These are phyloP conservation scores for Oxygymnocypris stewartii DNA, from an alignment of 2,113 vertebrate species.

Conservation along the genomic window DNA sequence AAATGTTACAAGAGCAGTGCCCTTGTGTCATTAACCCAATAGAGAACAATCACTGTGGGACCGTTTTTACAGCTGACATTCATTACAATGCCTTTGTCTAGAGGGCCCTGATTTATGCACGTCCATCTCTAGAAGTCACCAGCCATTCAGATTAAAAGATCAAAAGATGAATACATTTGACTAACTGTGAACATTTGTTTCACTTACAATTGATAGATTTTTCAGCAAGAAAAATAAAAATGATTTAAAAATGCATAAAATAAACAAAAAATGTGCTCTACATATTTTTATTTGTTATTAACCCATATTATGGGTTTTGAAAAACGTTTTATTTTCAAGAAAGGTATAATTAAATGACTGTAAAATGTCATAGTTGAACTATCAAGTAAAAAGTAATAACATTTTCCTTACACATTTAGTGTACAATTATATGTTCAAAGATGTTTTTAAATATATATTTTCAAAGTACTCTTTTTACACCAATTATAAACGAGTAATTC, in stretches of 20 bases:
- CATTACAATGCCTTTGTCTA: constrained; percentile 61
- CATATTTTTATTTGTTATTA: background rate
- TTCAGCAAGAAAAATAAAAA: background rate
- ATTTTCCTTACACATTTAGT: no score
- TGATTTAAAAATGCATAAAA: background rate
- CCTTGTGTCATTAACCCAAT: constrained; percentile 64
- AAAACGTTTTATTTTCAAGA: no score
- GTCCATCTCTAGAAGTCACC: background rate
- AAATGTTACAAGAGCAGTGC: constrained; percentile 63
- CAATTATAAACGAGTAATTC: background rate
- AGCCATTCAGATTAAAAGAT: background rate
- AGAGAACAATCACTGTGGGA: constrained; percentile 62
- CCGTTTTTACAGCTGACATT: constrained; percentile 70
- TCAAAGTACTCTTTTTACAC: background rate
- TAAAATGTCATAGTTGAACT: background rate
- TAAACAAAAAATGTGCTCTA: background rate
- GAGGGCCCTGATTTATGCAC: constrained; percentile 36
- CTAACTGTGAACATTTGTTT: background rate
- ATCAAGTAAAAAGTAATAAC: background rate
- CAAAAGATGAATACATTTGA: background rate
- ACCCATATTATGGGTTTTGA: no score
- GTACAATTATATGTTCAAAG: no score
- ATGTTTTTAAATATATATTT: no score
- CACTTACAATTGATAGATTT: background rate
- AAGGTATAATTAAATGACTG: background rate